A percentile compares a stretch with the other conserved stretches of the same genome.
Conservation (phyloP, 2,113 vertebrate species). For the Lichenostomus cassidix region DNA sequence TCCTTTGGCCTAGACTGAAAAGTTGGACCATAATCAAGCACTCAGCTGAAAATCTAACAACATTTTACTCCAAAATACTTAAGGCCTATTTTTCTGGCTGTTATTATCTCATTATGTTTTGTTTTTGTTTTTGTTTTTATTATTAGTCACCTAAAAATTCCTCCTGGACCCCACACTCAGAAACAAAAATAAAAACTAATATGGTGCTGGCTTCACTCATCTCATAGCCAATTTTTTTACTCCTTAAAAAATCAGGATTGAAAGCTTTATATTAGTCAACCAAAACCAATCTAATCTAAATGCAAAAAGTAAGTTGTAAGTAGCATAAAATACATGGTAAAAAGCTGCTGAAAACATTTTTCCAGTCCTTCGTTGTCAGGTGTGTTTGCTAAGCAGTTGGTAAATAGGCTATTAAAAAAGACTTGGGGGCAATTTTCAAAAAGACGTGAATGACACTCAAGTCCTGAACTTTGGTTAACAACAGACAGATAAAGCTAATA, state of each 20-base stretch:
- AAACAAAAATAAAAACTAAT: neutral
- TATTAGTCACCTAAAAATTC: neutral
- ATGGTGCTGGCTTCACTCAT: neutral
- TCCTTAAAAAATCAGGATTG: neutral
- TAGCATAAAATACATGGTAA: neutral
- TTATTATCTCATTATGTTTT: neutral
- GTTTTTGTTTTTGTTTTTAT: neutral
- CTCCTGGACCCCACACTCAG: neutral
- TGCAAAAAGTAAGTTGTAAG: neutral
- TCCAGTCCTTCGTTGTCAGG: neutral
- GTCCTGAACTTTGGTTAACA: neutral
- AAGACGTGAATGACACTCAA: neutral
- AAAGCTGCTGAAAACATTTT: neutral
- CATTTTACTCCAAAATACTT: neutral
- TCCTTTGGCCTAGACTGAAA: neutral
- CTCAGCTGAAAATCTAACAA: neutral
- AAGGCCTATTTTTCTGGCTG: neutral
- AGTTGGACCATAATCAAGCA: neutral
- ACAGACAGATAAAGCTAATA: neutral
- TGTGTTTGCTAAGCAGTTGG: neutral
- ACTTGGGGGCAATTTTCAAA: neutral
- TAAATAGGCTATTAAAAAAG: neutral
- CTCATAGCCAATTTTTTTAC: neutral
- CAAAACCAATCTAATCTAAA: neutral
- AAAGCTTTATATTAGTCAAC: neutral